phyloP scores from a whole-genome alignment of 2,888 invertebrate species.

The Micoletzkya japonica region DNA sequence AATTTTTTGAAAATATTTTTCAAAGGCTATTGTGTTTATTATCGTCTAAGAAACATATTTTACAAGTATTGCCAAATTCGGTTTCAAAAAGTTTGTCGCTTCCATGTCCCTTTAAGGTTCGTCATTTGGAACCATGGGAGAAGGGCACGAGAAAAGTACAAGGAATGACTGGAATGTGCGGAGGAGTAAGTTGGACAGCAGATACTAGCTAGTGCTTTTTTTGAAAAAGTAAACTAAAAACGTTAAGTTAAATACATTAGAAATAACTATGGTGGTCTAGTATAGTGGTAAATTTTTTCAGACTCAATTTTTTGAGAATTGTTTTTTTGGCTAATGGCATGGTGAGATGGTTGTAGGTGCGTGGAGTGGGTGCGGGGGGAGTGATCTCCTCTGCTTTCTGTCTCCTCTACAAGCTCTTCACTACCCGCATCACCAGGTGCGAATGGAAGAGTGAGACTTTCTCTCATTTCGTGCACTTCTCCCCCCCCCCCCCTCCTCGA shows the following conservation, averaged over 20 bases:
- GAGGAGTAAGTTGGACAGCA: slow-evolving; percentile 88
- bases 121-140: slow-evolving; percentile 98
- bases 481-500: not conserved
- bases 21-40: too few species aligned
- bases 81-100: too few species aligned
- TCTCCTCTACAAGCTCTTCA: slow-evolving; percentile 95
- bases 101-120: slow-evolving; percentile 70
- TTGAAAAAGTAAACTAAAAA: too few species aligned
- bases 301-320: not conserved
- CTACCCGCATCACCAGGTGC: slow-evolving; percentile 81
- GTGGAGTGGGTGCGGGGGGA: slow-evolving; percentile 98
- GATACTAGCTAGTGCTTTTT: too few species aligned
- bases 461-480: not conserved
- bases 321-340: too few species aligned
- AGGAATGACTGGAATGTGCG: slow-evolving; percentile 97
- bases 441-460: slow-evolving; percentile 28
- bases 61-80: too few species aligned
- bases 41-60: too few species aligned
- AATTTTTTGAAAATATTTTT: too few species aligned
- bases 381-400: slow-evolving; percentile 99
- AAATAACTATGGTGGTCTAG: not conserved
- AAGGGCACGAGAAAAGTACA: slow-evolving; percentile 95
- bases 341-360: slow-evolving; percentile 73
- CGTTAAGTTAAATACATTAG: not conserved
- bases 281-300: not conserved